phyloP scores from a whole-genome alignment of 2,797 vertebrate species.

The Sebastiscus albofasciatus region DNA sequence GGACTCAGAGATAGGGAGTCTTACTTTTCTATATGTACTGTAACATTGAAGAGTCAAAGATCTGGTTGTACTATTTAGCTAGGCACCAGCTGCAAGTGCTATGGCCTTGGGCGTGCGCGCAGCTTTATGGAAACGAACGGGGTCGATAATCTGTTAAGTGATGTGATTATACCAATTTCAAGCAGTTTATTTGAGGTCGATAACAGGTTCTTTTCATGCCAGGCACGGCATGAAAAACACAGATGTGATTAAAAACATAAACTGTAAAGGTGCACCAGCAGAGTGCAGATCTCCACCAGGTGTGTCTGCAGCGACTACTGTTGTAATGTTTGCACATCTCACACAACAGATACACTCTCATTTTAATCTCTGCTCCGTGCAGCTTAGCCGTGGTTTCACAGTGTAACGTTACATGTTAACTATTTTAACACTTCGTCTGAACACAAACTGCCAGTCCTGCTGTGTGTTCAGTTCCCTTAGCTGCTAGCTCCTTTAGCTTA shows the following conservation, averaged over 20 bases:
- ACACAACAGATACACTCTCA: neutral
- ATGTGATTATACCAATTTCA: constrained; percentile 2
- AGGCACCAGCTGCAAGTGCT: neutral
- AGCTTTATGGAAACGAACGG: neutral
- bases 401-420: neutral
- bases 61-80: neutral
- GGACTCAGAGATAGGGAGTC: neutral
- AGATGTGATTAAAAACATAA: constrained; percentile 2
- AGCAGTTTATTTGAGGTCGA: neutral
- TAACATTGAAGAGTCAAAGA: neutral
- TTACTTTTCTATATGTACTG: constrained; percentile 3
- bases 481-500: neutral
- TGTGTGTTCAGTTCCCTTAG: neutral
- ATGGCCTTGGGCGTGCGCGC: neutral
- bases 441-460: neutral
- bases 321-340: neutral
- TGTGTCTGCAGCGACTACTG: neutral
- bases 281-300: neutral
- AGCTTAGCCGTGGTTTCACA: neutral
- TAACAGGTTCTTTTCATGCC: neutral
- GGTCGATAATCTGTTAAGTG: neutral
- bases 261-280: neutral
- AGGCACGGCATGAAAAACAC: neutral
- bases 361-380: neutral
- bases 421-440: neutral